These are phyloP conservation scores for Bucco capensis DNA, from an alignment of 2,113 vertebrate genomes.

Conservation along the genomic window DNA sequence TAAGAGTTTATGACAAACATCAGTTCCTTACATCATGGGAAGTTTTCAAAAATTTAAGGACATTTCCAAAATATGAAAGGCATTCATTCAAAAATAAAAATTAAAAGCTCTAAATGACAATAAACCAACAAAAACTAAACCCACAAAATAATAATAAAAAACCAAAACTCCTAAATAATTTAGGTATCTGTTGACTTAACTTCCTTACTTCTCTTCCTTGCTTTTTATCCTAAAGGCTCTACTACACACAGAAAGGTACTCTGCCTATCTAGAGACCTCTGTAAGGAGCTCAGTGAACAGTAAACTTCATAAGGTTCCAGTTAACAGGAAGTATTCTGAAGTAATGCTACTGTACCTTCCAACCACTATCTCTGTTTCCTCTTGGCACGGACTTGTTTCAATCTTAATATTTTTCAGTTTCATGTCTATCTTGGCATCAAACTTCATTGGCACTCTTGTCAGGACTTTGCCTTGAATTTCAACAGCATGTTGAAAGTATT, in stretches of 20 bases:
- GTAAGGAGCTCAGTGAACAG: not conserved
- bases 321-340: not conserved
- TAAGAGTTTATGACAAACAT: not conserved
- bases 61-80: not conserved
- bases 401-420: constrained; percentile 75
- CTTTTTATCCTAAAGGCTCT: not conserved
- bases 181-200: not conserved
- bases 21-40: not conserved
- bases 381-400: constrained; percentile 66
- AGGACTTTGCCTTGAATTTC: constrained; percentile 68
- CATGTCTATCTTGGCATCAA: constrained; percentile 70
- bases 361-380: constrained; percentile 68
- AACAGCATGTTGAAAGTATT: constrained; percentile 73
- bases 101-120: not conserved
- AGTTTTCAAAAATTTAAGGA: not conserved
- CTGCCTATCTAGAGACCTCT: not conserved
- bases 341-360: constrained; percentile 46
- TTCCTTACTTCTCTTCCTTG: not conserved
- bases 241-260: not conserved
- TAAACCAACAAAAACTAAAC: not conserved
- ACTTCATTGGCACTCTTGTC: constrained; percentile 61
- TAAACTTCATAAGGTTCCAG: not conserved
- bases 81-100: not conserved
- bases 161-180: not conserved
- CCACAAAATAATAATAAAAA: not conserved